phyloP scores from a whole-genome alignment of 2,888 invertebrate species.

The Gibbula magus region DNA sequence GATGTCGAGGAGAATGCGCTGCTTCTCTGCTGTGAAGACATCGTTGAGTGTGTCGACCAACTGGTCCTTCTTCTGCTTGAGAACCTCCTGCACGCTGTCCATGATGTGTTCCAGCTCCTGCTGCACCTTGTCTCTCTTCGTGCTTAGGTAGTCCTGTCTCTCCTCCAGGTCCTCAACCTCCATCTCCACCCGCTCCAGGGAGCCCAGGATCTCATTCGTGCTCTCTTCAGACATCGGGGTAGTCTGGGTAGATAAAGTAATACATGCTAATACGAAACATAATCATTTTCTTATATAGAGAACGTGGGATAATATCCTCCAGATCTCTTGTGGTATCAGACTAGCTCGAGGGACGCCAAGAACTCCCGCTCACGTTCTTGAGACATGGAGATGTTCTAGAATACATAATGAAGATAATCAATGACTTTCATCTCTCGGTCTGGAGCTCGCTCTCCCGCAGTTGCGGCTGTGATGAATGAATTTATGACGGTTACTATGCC shows the following conservation, averaged over 20 bases:
- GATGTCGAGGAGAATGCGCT: not conserved
- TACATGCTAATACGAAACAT: no score
- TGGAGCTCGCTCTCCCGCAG: no score
- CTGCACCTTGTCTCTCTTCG: not conserved
- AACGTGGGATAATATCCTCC: no score
- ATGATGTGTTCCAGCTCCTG: conserved; percentile 5
- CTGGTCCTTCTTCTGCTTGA: not conserved
- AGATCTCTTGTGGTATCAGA: no score
- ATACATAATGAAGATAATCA: no score
- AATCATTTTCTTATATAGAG: no score
- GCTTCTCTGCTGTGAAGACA: not conserved
- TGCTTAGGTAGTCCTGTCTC: not conserved
- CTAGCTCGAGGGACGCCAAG: not conserved
- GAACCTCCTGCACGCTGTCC: not conserved
- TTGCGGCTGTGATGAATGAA: no score
- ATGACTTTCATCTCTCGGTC: no score
- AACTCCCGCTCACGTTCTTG: not conserved
- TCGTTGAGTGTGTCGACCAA: not conserved
- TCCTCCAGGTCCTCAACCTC: not conserved
- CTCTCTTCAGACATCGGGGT: not conserved
- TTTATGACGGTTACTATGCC: no score
- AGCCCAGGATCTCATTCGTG: not conserved
- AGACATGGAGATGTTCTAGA: no score
- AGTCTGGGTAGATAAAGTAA: no score
- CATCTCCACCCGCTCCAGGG: not conserved